phyloP scores from a whole-genome alignment of 2,113 vertebrate species.

The Cyphomyrus plagiostoma region DNA sequence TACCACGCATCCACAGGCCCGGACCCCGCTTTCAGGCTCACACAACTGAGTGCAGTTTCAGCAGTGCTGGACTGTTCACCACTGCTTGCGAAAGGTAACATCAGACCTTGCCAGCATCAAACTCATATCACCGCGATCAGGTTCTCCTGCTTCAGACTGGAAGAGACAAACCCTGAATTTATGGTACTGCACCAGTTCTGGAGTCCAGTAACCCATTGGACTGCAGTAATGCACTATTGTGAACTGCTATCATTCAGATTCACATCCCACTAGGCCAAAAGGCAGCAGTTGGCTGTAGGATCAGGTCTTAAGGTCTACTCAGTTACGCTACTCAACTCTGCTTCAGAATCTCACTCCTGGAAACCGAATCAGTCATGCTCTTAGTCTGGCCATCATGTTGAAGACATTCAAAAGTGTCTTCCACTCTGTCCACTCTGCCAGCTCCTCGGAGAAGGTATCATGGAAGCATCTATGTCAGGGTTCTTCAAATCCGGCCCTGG shows the following conservation, averaged over 20 bases:
- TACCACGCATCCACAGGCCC: not conserved
- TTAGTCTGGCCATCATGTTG: not conserved
- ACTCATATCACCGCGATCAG: not conserved
- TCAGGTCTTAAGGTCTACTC: not conserved
- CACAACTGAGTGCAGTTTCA: not conserved
- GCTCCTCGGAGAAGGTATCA: not conserved
- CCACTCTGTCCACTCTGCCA: not conserved
- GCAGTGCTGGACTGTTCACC: too few relatives aligned
- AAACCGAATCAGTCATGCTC: not conserved
- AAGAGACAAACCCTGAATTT: not conserved
- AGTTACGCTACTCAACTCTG: not conserved
- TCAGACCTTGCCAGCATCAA: not conserved
- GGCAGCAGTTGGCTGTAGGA: not conserved
- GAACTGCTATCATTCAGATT: not conserved
- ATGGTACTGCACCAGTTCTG: not conserved
- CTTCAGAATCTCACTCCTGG: not conserved
- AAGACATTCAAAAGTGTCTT: not conserved
- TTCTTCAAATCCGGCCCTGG: too few relatives aligned
- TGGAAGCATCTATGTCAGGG: not conserved
- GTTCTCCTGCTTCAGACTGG: not conserved
- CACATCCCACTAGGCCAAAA: not conserved
- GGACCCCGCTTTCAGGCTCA: not conserved
- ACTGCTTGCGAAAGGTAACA: not conserved
- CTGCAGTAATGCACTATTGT: not conserved
- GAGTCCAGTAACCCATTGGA: not conserved